Evolutionary conservation across 2,113 vertebrate species (phyloP).

Genomic region (Ctenodactylus gundi): DNA sequence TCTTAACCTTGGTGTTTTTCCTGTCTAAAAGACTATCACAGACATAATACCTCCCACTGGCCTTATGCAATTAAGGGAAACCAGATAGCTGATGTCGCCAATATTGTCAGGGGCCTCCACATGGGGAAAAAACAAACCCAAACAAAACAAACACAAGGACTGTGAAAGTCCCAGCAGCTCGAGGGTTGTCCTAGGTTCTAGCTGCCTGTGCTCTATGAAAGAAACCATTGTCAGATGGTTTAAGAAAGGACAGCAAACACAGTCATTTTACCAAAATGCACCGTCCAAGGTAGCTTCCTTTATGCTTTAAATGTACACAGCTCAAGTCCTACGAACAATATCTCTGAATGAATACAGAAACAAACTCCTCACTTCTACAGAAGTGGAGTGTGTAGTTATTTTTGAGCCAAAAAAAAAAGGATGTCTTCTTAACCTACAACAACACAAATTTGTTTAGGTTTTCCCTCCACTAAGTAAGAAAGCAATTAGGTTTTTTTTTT

Average conservation of each 20-base stretch:
- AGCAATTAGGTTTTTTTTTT: conserved; percentile 90
- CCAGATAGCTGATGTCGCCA: not conserved
- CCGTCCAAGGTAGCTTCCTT: not conserved
- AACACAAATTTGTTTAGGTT: conserved; percentile 85
- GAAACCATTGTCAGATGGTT: conserved; percentile 44
- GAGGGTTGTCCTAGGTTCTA: not conserved
- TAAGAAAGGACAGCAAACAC: not conserved
- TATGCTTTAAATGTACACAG: conserved; percentile 29
- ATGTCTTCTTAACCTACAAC: conserved; percentile 83
- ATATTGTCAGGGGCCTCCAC: not conserved
- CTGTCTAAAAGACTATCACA: not conserved
- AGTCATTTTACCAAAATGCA: not conserved
- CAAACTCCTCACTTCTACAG: conserved; percentile 76
- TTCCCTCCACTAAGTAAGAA: conserved; percentile 86
- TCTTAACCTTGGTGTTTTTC: not conserved
- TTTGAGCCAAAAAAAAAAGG: conserved; percentile 79
- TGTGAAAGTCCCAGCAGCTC: not conserved
- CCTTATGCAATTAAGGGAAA: conserved; percentile 25
- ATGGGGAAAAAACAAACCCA: not conserved
- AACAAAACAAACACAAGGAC: conserved; percentile 10
- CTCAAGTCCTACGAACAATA: conserved; percentile 9
- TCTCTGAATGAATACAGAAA: conserved; percentile 74
- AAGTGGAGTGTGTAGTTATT: conserved; percentile 72
- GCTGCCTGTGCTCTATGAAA: conserved; percentile 34
- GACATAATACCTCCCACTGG: not conserved